Percentiles rank a stretch among this genome's conserved stretches.
These are phyloP conservation scores for Nanger granti DNA, from an alignment of 2,113 vertebrate species.

Conservation along the genomic window DNA sequence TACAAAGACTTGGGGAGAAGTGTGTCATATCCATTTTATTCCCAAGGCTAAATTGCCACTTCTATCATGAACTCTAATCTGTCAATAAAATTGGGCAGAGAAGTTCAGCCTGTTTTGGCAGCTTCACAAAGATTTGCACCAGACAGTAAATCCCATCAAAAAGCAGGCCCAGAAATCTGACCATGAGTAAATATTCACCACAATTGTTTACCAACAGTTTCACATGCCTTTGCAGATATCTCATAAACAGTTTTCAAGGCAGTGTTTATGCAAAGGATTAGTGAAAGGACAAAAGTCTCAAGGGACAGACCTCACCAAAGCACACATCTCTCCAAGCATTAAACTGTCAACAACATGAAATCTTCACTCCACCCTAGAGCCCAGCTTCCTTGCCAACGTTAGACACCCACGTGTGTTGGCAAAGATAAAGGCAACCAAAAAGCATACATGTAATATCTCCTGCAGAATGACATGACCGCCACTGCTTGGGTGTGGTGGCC, in stretches of 20 bases:
- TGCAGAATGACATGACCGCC: not conserved
- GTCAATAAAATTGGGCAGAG: not conserved
- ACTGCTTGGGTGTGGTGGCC: not conserved
- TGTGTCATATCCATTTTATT: not conserved
- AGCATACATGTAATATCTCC: slow-evolving; percentile 38
- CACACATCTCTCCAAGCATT: slow-evolving; percentile 42
- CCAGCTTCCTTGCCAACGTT: slow-evolving; percentile 35
- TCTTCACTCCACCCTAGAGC: slow-evolving; percentile 49
- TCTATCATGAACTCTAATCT: slow-evolving; percentile 7
- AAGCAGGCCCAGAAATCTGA: not conserved
- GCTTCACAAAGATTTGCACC: slow-evolving; percentile 11
- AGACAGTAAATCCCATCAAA: not conserved
- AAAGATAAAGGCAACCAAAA: slow-evolving; percentile 64
- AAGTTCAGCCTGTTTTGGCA: not conserved
- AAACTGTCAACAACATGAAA: slow-evolving; percentile 61
- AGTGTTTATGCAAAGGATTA: slow-evolving; percentile 64
- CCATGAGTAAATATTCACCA: slow-evolving; percentile 24
- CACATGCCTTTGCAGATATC: slow-evolving; percentile 39
- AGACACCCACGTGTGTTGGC: slow-evolving; percentile 44
- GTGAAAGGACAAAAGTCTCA: slow-evolving; percentile 46
- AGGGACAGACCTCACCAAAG: slow-evolving; percentile 27
- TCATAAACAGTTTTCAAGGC: slow-evolving; percentile 36
- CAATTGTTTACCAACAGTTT: slow-evolving; percentile 52
- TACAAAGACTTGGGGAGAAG: not conserved
- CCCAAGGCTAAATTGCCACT: not conserved